These are phyloP conservation scores for Eubasilissa regina DNA, from an alignment of 1,140 invertebrate species.

Conservation along the genomic window DNA sequence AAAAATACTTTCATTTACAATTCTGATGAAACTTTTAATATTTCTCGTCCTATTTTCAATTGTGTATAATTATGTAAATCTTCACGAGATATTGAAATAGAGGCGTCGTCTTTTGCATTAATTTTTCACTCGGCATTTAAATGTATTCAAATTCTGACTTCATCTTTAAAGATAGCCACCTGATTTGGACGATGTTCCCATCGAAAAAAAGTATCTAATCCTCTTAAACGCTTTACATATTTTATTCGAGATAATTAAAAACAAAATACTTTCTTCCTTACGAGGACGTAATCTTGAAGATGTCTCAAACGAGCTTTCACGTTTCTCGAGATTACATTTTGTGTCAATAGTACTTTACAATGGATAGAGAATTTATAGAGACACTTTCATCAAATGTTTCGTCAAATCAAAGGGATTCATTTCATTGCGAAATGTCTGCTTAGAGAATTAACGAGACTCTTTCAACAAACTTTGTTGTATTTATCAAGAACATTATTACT, in stretches of 20 bases:
- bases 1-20: not conserved
- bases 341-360: no score
- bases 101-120: constrained; percentile 26
- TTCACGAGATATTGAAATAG: constrained; percentile 5
- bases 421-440: no score
- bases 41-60: not conserved
- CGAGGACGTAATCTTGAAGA: no score
- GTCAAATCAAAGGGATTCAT: no score
- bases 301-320: no score
- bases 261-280: no score
- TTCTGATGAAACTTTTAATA: not conserved
- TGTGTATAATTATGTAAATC: constrained; percentile 29
- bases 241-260: not conserved
- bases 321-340: no score
- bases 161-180: constrained; percentile 12
- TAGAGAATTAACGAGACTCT: no score
- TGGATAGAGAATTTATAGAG: no score
- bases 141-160: constrained; percentile 33
- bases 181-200: not conserved
- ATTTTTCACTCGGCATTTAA: constrained; percentile 30
- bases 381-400: no score
- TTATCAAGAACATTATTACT: no score
- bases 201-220: not conserved
- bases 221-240: constrained; percentile 8
- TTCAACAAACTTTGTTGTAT: no score